Evolutionary conservation across 2,888 invertebrate species (phyloP).

Genomic region (Callyntrura guangdongensis): DNA sequence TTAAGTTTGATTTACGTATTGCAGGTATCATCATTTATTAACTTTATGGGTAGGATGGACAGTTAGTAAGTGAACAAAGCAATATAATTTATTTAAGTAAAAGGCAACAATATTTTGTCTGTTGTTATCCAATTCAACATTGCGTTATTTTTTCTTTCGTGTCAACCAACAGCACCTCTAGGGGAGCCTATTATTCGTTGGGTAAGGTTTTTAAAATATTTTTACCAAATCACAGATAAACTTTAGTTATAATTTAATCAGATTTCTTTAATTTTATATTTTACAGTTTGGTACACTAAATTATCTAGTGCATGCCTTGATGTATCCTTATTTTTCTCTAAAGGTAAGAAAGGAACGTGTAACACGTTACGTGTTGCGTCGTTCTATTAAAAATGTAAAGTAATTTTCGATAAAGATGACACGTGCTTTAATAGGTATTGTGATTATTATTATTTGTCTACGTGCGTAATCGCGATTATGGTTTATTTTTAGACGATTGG

Average conservation of each 20-base stretch:
- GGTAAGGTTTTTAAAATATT: conserved; percentile 7
- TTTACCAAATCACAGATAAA: too few species aligned
- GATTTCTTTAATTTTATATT: background rate
- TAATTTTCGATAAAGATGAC: too few species aligned
- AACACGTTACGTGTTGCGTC: background rate
- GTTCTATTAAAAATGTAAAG: conserved; percentile 7
- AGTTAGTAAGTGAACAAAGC: conserved; percentile 88
- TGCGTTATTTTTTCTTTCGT: too few species aligned
- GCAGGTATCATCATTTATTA: conserved; percentile 96
- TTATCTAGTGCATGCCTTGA: conserved; percentile 95
- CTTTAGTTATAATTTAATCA: background rate
- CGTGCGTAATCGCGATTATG: background rate
- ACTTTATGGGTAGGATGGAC: conserved; percentile 97
- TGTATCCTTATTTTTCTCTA: conserved; percentile 96
- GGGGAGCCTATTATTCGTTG: conserved; percentile 95
- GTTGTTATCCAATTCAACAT: too few species aligned
- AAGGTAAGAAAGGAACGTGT: conserved; percentile 85
- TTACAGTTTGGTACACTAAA: conserved; percentile 96
- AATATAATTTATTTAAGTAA: background rate
- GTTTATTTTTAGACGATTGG: conserved; percentile 90
- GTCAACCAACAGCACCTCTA: conserved; percentile 89
- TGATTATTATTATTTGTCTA: background rate
- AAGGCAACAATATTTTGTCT: too few species aligned
- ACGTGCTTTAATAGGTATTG: background rate
- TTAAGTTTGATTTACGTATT: too few species aligned